Percentiles rank a stretch among this genome's conserved stretches.
Conservation (phyloP, 30 jellyfish, hydroid and myxozoan genomes). For the Calvadosia cruxmelitensis region DNA sequence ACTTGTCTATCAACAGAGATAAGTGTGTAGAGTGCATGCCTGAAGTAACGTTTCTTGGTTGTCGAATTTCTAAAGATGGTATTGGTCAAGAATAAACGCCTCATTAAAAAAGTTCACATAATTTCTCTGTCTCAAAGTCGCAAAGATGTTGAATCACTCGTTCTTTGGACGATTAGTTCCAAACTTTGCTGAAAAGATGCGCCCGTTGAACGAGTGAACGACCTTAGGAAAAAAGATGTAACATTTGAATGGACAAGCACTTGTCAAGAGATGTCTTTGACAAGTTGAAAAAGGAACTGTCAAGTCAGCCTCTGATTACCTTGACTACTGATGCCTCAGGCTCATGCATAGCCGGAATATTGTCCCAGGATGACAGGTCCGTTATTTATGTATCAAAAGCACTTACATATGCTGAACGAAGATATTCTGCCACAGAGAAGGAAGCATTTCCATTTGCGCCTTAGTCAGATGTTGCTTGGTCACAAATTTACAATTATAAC, state of each 20-base stretch:
- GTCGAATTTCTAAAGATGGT: not conserved
- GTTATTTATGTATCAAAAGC: not conserved
- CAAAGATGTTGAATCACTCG: no score
- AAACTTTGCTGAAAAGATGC: not conserved
- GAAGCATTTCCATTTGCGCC: no score
- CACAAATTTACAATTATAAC: no score
- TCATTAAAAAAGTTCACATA: not conserved
- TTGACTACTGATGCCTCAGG: not conserved
- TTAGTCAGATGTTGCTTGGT: no score
- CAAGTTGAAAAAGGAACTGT: not conserved
- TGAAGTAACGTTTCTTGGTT: not conserved
- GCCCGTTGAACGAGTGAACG: not conserved
- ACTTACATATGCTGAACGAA: not conserved
- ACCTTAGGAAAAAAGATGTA: not conserved
- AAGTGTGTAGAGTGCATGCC: not conserved
- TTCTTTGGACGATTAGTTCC: not conserved
- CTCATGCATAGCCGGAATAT: not conserved
- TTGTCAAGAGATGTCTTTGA: not conserved
- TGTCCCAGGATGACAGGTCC: not conserved
- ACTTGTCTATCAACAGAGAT: not conserved
- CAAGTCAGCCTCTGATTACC: not conserved
- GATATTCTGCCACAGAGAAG: not conserved
- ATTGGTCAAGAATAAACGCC: not conserved
- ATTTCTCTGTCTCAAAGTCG: no score
- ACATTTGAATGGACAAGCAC: not conserved